Evolutionary conservation across 2,113 vertebrate species (phyloP).

Genomic region (Ornithorhynchus anatinus): DNA sequence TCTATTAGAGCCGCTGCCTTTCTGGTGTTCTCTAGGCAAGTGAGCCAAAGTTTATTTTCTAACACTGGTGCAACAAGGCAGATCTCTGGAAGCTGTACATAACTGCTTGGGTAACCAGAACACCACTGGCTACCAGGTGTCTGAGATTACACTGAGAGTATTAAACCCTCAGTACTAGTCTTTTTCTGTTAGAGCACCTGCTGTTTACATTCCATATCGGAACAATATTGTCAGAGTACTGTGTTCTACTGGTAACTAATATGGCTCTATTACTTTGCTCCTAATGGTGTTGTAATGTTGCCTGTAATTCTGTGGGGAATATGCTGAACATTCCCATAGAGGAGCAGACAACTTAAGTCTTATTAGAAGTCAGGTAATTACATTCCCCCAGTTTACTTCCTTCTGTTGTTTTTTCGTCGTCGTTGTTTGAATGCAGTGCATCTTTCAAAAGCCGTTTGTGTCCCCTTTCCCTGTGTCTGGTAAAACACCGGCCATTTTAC

Average conservation of each 20-base stretch:
- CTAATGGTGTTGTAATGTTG: not conserved
- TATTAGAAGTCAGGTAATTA: conserved; percentile 11
- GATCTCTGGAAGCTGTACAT: not conserved
- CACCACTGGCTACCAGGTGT: not conserved
- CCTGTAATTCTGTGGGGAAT: conserved; percentile 2
- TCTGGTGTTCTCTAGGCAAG: not conserved
- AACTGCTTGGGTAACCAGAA: not conserved
- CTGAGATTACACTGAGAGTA: not conserved
- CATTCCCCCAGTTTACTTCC: conserved; percentile 15
- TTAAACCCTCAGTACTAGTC: not conserved
- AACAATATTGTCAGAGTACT: not conserved
- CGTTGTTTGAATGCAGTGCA: no score
- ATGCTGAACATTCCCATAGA: conserved; percentile 4
- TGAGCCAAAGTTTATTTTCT: not conserved
- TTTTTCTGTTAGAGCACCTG: not conserved
- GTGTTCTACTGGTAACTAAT: not conserved
- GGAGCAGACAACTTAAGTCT: not conserved
- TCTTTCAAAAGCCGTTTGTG: no score
- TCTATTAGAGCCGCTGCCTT: not conserved
- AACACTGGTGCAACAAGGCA: not conserved
- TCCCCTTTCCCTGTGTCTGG: no score
- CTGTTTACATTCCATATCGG: not conserved
- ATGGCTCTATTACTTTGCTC: not conserved
- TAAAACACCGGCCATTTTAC: no score
- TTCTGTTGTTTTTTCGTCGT: not conserved